Conservation (phyloP, 2,113 vertebrate species). For the Cyanoramphus novaezelandiae region DNA sequence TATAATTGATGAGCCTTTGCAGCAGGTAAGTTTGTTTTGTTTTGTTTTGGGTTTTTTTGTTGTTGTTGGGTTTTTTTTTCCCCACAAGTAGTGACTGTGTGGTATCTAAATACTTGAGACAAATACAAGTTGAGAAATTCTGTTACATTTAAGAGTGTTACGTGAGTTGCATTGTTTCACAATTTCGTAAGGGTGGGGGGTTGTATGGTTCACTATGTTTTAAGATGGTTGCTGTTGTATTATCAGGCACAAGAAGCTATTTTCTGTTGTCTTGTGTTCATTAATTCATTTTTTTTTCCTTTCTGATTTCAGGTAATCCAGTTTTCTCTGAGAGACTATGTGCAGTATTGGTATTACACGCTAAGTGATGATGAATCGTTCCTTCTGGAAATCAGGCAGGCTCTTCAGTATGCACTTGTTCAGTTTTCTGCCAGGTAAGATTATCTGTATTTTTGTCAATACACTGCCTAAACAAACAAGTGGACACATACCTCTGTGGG, state of each 20-base stretch:
- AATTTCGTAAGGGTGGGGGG: not conserved
- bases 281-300: not conserved
- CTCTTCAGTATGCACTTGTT: conserved; percentile 94
- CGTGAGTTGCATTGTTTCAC: not conserved
- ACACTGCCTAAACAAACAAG: not conserved
- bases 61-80: not conserved
- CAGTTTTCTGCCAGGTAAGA: conserved; percentile 94
- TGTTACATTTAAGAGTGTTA: not conserved
- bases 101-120: not conserved
- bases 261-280: not conserved
- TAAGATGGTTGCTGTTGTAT: not conserved
- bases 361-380: conserved; percentile 97
- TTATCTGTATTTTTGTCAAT: not conserved
- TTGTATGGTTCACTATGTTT: not conserved
- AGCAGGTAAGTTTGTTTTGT: conserved; percentile 82
- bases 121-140: not conserved
- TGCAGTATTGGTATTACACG: conserved; percentile 99
- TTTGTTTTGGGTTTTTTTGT: not conserved
- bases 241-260: not conserved
- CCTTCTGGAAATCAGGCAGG: conserved; percentile 95
- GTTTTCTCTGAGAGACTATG: conserved; percentile 97
- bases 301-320: conserved; percentile 87
- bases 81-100: not conserved
- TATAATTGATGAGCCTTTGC: conserved; percentile 97
- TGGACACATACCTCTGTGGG: not conserved